Base-by-base conservation (phyloP, 2,888 invertebrate genomes). In the Tetramorium bicarinatum region DNA sequence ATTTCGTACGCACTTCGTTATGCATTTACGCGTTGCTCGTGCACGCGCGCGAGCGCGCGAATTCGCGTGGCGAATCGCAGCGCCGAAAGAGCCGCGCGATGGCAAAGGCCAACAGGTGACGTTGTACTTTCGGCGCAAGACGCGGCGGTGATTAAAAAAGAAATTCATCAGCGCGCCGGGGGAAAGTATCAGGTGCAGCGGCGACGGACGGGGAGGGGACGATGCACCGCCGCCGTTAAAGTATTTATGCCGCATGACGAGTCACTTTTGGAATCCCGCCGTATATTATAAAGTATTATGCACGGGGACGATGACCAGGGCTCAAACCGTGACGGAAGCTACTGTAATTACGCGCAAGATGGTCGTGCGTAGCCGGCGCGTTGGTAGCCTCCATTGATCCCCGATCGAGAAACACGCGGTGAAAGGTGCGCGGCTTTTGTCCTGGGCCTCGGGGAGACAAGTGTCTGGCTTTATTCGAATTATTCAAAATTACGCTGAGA, bases 241-340 rank as follows among this genome's bases (percentile, higher is more conserved):
- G 92, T 93, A 94, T 94, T 94, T 94, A 94, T 91, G 92, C 91
- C 89, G 91, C 87, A 94, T 94, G 94, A 94, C 94, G 93, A 89
- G 93, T 91, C 94, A 92, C 91, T 94, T 94, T 94, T 93, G 89
- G 86, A 92, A 91, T 90, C 86, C 87, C 90, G 85, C 67, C 85
- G 83, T 87, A 86, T 85, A 90, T 83, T 89, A 85, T 87, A 87
- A 88, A 90, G 91, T 90, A 91, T 90, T 91, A 91, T 91, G 88
- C 91, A 85, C 87, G 89, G 69, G 86, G 86, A 87, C 87, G 90
- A 84, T 85, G 87, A 90, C 88, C 75, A 79, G 89, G 56, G 77
- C 82, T 89, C 84, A 83, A 91, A 80, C 90, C 90, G 91, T 91
- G 90, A 90, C 90, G 88, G 88, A 87, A 88, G 90, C 91, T 91